Base-by-base conservation (phyloP, 2,797 vertebrate genomes). In the Diplodus puntazzo region DNA sequence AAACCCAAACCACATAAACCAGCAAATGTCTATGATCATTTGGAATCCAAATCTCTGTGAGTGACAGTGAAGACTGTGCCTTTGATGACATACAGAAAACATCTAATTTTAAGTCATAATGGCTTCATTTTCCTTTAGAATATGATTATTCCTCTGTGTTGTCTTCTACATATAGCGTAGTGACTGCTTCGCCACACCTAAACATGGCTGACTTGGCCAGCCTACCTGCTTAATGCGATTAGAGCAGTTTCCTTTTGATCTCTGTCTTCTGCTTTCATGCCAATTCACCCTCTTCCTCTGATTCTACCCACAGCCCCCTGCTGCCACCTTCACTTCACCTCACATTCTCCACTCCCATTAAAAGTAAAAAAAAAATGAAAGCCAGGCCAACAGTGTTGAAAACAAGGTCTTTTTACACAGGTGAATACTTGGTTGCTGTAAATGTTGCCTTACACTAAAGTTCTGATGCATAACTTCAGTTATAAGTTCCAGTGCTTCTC, bases 161-260 rank as follows among this genome's bases (percentile, higher is more conserved):
- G 16, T 65, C 65, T 58, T 27, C 34, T 14, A 9, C 58, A 42
- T 57, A 54, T 70, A 69, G 71, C 72, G 12, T 18, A 83, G 39
- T 42, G 71, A 79, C 66, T 39, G 83, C 86, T 63, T 82, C 57
- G 20, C 55, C 2, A 75, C 85, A 77, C 79, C 83, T 73, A 14
- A 84, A 75, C 82, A 84, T 25, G 81, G 85, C 77, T 85, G 86
- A 86, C 80, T 82, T 75, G 83, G 65, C 76, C 11, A 65, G 53
- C 53, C 58, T 27, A 43, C 63, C 66, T 27, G 7, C 66, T 79
- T 91, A 77, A 93, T 69, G 57, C 52, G 83, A 92, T 90, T 90
- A 91, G 69, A 87, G 71, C 39, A 6, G 25, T 76, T 82, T 87
- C 73, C 73, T 87, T 93, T 92, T 93, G 89, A 93, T 93, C 85